Base-by-base conservation (phyloP, 2,888 invertebrate genomes). In the Odontocerum albicorne region DNA sequence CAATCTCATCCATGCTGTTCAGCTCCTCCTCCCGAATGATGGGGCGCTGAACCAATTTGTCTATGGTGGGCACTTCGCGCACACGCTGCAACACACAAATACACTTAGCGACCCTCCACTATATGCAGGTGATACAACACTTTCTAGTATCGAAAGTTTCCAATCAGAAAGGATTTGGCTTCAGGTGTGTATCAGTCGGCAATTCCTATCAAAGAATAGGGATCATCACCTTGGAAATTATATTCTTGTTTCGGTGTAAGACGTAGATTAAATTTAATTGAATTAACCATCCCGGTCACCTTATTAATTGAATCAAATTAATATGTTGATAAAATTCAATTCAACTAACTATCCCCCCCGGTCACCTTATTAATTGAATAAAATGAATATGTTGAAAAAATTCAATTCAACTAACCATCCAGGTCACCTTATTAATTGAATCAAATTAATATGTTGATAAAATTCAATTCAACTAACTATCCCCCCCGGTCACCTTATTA, bases 21-120 rank as follows among this genome's bases (percentile, higher is more conserved):
- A 96, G 81, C 72, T 95, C 94, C 70, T 95, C 94, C 68, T 95
- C 94, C 64, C 91, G 90, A 64, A 96, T 92, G 62, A 96, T 96
- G 57, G 96, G 92, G 50, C 90, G 81, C 62, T 89, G 85, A 54
- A 81, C 75, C 51, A 88, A 75, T 66, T 84, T 81, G 63, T 85
- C 87, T 43, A 82, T 80, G 65, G 81, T 81, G 46, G 82, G 77
- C 56, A 42, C 63, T 59, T 59, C 59, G 22, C 57, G 54, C 19
- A 49, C 19, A 32, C 60, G 57, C 57, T 60, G 27, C 13, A 43
- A 45, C 17, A 42, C 17, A 49, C 22, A 31, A 21, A 42, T 12
- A 7, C 13, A n/a, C 13, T 35, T 6, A n/a, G 13, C 8, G 35
- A 35, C 4, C 7, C 4, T 35, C 8, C 4, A 35, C 8, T 35